Evolutionary conservation across 2,113 vertebrate species (phyloP).

Genomic region (Helogale parvula): DNA sequence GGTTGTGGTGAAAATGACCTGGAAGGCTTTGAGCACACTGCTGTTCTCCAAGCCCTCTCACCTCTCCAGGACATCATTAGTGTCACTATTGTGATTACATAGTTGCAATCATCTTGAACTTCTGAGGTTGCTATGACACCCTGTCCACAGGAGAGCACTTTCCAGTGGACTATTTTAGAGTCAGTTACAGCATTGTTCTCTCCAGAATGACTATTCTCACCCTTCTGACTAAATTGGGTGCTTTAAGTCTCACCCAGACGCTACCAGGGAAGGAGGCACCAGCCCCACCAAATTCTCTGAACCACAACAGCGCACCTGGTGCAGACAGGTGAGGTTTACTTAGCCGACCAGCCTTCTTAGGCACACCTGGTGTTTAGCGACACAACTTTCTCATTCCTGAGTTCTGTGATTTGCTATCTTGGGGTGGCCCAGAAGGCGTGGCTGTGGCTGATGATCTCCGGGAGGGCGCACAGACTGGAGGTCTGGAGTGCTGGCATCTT

Average conservation of each 20-base stretch:
- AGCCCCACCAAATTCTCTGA: background rate
- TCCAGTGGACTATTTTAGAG: background rate
- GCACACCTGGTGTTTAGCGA: background rate
- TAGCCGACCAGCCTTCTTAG: background rate
- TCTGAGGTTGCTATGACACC: background rate
- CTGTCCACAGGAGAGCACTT: background rate
- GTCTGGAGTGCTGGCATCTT: background rate
- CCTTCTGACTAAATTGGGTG: background rate
- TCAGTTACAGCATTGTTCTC: background rate
- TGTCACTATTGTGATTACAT: background rate
- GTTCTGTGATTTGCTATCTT: background rate
- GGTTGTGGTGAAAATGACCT: background rate
- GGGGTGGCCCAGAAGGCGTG: background rate
- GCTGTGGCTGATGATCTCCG: background rate
- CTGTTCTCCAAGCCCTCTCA: background rate
- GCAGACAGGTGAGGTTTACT: background rate
- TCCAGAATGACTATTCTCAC: background rate
- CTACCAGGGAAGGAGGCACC: background rate
- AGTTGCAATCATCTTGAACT: background rate
- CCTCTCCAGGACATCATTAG: background rate
- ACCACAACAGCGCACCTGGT: background rate
- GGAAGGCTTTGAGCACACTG: background rate
- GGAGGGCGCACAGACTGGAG: rapidly evolving
- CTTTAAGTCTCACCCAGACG: background rate
- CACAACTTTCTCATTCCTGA: background rate